Base-by-base conservation (phyloP, 2,797 vertebrate genomes). In the Myotis findleyi region DNA sequence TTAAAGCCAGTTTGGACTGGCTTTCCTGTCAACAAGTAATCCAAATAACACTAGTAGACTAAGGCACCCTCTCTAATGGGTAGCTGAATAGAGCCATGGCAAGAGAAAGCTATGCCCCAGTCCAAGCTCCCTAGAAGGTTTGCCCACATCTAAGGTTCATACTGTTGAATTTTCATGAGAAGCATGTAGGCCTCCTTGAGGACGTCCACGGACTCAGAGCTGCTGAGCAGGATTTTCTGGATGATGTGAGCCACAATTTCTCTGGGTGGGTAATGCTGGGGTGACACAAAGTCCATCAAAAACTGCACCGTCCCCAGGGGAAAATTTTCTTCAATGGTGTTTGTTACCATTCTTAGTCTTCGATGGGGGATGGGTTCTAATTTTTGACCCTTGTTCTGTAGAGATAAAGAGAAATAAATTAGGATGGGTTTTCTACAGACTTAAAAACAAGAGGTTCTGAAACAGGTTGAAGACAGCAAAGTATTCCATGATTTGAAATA, bases 161-260 rank as follows among this genome's bases (percentile, higher is more conserved):
- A 99, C 99, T 99, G 99, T 96, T 99, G 99, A 85, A 99, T 99
- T 97, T 99, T 99, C 98, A 99, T 99, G 75, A 99, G 98, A 79
- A 99, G 98, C 94, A 98, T 98, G 97, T 99, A 99, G 95, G 99
- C 99, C 93, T 99, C 99, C 96, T 98, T 97, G 33, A 98, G 98
- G 66, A 99, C 95, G 51, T 99, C 98, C 71, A 95, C 91, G 79
- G 98, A 97, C 4, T 98, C 98, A 0, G 96, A 96, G 81, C 98
- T 98, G 55, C 97, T 97, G 51, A 99, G 98, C 85, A 99, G 98
- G 97, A 99, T 98, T 71, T 98, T 98, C 59, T 94, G 98, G 94
- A 99, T 97, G 80, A 99, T 98, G 97, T 99, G 98, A 68, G 93
- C 95, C 53, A 98, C 98, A 91, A 99, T 98, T 68, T 99, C 98